Evolutionary conservation across 2,888 invertebrate genomes (phyloP), one percentile per base, ranked within the genome.

Genomic region (Agonopterix heracliana): DNA sequence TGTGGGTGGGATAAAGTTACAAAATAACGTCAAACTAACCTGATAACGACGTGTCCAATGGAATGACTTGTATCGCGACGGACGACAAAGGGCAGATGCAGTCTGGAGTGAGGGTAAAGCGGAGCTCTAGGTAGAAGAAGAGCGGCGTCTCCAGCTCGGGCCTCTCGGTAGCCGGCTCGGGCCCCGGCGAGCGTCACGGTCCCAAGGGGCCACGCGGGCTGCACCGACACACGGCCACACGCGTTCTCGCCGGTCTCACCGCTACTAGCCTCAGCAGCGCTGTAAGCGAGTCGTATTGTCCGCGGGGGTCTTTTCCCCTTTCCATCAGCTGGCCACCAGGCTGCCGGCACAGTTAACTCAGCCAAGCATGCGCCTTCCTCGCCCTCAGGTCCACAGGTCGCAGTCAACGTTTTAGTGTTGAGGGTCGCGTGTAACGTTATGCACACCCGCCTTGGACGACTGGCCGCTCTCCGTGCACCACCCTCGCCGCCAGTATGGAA

Each of bases 341-440:
- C 92, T 9, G 96, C 93, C 0, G 98, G 98, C 38, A 98, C 91
- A 1, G 95, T 94, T 50, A 96, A 89, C 74, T 96, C 95, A 0
- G 96, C 96, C 48, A 98, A 90, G 73, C 98, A 98, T 1, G 97
- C 97, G 0, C 97, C 96, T 72, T 97, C 96, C 70, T 96, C 95
- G 9, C 96, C 95, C 74, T 96, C 96, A 1, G 98, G 97, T 66
- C 96, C 96, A 81, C 98, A 98, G n/a, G 96, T 95, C 0, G 97
- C 94, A 47, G 95, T 94, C 54, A 97, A 85, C 47, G 91, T 86
- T 57, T 90, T 82, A 48, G 90, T 74, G 50, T 90, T 89, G 63
- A 91, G 89, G 56, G 89, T 91, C 1, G 95, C 95, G 71, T 95
- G 95, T 55, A 96, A 80, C 10, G 95, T 92, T 42, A 95, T 95